Evolutionary conservation across 2,113 vertebrate genomes (phyloP).

Genomic region (Nyctibius bracteatus): DNA sequence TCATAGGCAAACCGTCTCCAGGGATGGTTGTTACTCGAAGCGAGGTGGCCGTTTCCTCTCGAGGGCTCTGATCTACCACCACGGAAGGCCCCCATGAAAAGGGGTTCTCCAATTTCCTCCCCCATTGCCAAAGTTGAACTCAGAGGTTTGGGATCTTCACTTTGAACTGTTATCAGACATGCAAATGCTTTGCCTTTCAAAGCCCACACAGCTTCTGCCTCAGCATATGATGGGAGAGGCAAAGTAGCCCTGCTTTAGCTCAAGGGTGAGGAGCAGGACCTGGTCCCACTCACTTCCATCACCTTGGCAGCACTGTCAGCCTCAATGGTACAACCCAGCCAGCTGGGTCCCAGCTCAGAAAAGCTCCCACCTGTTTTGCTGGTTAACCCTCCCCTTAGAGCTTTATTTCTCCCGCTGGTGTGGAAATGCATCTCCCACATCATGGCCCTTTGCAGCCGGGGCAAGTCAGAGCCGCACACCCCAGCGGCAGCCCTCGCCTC

Average conservation of each 20-base stretch:
- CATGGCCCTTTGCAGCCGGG: not conserved
- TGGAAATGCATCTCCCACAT: not conserved
- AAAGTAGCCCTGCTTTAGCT: not conserved
- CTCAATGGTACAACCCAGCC: not conserved
- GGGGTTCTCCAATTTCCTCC: not conserved
- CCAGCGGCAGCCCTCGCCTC: not conserved
- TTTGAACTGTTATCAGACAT: not conserved
- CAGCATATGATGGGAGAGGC: accelerated
- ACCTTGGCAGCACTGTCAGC: not conserved
- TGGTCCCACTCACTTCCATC: not conserved
- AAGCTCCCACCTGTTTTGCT: not conserved
- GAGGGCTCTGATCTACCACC: not conserved
- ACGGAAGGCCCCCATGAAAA: not conserved
- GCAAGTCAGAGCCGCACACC: not conserved
- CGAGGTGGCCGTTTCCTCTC: not conserved
- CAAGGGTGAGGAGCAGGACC: not conserved
- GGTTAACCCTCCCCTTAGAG: not conserved
- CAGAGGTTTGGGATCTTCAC: not conserved
- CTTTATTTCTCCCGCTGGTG: not conserved
- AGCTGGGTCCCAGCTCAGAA: not conserved
- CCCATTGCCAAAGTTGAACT: not conserved
- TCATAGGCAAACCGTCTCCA: not conserved
- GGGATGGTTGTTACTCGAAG: not conserved
- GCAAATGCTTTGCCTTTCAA: not conserved
- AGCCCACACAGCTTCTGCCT: not conserved